Percentiles rank a stretch among this genome's conserved stretches.
These are phyloP conservation scores for Lanistes nyassanus DNA, from an alignment of 1,140 invertebrate genomes.

Conservation along the genomic window DNA sequence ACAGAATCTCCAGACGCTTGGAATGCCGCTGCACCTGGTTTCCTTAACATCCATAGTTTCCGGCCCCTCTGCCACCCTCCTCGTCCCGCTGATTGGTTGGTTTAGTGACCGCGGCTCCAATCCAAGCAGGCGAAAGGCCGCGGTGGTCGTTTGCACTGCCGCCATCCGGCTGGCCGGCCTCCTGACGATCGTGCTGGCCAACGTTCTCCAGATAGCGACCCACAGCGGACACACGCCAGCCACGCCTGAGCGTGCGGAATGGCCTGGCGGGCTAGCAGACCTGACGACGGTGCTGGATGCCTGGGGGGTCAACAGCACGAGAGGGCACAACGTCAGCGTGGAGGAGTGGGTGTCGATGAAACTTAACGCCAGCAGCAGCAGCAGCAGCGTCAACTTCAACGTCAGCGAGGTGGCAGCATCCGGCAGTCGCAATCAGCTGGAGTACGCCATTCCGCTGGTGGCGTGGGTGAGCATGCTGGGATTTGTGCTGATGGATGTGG, in stretches of 20 bases:
- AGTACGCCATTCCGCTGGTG: too few relatives aligned
- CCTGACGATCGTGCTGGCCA: neutral
- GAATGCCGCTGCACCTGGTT: neutral
- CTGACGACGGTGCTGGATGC: too few relatives aligned
- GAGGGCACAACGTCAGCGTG: too few relatives aligned
- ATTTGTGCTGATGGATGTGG: conserved; percentile 11
- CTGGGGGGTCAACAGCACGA: too few relatives aligned
- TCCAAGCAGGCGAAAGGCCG: conserved; percentile 5
- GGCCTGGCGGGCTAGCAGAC: too few relatives aligned
- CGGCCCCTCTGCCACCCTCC: neutral
- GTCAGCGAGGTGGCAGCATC: too few relatives aligned
- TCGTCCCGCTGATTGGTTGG: conserved; percentile 12
- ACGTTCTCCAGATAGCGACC: neutral
- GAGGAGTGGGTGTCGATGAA: too few relatives aligned
- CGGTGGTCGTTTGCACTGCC: neutral
- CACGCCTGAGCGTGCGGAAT: too few relatives aligned
- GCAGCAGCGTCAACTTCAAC: too few relatives aligned
- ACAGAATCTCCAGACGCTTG: conserved; percentile 19
- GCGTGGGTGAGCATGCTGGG: conserved; percentile 15
- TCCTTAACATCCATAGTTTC: neutral
- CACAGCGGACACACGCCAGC: too few relatives aligned
- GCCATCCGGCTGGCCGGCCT: conserved; percentile 2
- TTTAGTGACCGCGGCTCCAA: conserved; percentile 17
- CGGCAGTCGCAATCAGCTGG: too few relatives aligned
- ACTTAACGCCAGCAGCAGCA: too few relatives aligned